A percentile compares a stretch with the other conserved stretches of the same genome.
phyloP scores from a whole-genome alignment of 2,888 invertebrate genomes.

The Dasysyrphus albostriatus region DNA sequence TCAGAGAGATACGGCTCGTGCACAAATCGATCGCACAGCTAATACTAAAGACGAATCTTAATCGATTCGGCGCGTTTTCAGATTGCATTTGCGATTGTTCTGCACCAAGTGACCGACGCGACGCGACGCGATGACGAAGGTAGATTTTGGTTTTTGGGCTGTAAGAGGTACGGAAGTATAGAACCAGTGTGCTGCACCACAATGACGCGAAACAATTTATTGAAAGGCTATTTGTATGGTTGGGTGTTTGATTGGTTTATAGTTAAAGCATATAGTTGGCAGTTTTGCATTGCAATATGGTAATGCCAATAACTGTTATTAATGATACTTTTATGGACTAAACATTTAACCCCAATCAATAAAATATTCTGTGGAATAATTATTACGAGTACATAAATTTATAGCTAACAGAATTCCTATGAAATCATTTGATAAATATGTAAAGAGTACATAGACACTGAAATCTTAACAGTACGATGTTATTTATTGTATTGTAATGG shows the following conservation, averaged over 20 bases:
- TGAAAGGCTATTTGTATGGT: slow-evolving; percentile 23
- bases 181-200: slow-evolving; percentile 45
- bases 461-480: no score
- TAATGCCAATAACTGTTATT: no score
- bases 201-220: slow-evolving; percentile 65
- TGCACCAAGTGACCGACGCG: slow-evolving; percentile 8
- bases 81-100: slow-evolving; percentile 74
- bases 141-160: slow-evolving; percentile 41
- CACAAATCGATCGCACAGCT: slow-evolving; percentile 66
- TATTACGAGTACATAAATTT: no score
- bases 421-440: no score
- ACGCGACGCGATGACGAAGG: background rate
- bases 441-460: no score
- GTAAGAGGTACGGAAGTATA: slow-evolving; percentile 62
- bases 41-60: slow-evolving; percentile 73
- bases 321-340: no score
- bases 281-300: background rate
- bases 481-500: no score
- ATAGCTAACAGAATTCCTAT: no score
- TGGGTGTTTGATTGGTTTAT: slow-evolving; percentile 39
- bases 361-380: no score
- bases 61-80: slow-evolving; percentile 76
- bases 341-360: no score
- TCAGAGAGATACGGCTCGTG: slow-evolving; percentile 45
- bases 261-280: slow-evolving; percentile 13